phyloP scores from a whole-genome alignment of 2,888 invertebrate genomes.

The Drosophila infuscata region DNA sequence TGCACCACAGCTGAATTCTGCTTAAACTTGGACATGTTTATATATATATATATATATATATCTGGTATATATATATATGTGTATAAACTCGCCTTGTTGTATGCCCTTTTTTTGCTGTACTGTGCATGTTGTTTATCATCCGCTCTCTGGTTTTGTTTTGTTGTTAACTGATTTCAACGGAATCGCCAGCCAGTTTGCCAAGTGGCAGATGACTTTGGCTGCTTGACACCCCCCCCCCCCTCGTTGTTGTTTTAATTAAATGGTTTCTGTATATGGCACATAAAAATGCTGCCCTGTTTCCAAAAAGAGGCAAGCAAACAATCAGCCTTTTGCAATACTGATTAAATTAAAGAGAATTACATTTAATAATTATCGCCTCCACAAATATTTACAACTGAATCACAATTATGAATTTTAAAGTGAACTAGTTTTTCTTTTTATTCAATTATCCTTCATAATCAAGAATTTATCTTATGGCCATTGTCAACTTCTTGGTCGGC shows the following conservation, averaged over 20 bases:
- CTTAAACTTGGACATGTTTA: conserved; percentile 62
- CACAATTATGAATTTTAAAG: background rate
- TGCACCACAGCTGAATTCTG: conserved; percentile 60
- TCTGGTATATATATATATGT: background rate
- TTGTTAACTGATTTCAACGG: conserved; percentile 72
- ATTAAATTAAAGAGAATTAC: background rate
- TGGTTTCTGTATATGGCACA: conserved; percentile 53
- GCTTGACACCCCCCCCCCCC: background rate
- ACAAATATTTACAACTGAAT: background rate
- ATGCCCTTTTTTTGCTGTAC: conserved; percentile 32
- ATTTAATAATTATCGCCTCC: background rate
- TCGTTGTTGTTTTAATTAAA: conserved; percentile 63
- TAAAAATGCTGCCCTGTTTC: background rate
- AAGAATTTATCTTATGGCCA: background rate
- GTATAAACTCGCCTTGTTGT: conserved; percentile 14
- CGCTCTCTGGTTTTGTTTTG: conserved; percentile 16
- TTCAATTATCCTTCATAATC: conserved; percentile 14
- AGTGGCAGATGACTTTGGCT: conserved; percentile 2
- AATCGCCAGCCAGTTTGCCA: conserved; percentile 26
- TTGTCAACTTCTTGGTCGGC: background rate
- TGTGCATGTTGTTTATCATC: conserved; percentile 1
- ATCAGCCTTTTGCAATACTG: background rate
- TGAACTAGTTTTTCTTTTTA: background rate
- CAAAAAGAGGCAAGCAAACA: background rate
- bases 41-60: conserved; percentile 6